phyloP scores from a whole-genome alignment of 2,113 vertebrate genomes.

The Marmota monax region DNA sequence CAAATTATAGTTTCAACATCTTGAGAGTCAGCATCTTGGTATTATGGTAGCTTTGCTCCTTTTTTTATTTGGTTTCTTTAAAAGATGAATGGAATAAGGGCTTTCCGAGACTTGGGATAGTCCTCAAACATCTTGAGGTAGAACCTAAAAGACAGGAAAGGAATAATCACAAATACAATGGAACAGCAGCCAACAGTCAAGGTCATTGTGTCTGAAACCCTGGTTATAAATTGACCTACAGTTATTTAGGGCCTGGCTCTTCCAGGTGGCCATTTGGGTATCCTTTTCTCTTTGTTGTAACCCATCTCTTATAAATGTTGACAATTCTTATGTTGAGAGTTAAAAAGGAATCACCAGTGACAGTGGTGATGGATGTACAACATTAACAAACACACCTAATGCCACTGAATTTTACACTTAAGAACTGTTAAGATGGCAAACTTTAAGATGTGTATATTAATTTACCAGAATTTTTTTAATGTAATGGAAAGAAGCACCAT shows the following conservation, averaged over 20 bases:
- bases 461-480: background rate
- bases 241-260: background rate
- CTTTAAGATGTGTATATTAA: background rate
- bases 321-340: background rate
- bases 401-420: background rate
- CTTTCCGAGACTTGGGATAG: conserved; percentile 94
- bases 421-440: background rate
- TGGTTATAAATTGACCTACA: background rate
- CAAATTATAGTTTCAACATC: conserved; percentile 2
- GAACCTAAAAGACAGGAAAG: conserved; percentile 89
- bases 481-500: background rate
- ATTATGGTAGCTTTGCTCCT: background rate
- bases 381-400: too few relatives aligned
- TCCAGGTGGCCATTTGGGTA: background rate
- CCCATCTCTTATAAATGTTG: background rate
- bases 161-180: conserved; percentile 63
- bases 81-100: conserved; percentile 94
- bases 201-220: background rate
- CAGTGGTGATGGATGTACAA: too few relatives aligned
- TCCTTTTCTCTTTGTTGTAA: background rate
- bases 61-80: conserved; percentile 82
- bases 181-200: background rate
- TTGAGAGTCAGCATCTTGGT: background rate
- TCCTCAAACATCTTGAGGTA: conserved; percentile 93
- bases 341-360: background rate